These are phyloP conservation scores for Philopedon plagiatum DNA, from an alignment of 2,888 invertebrate genomes.

Conservation along the genomic window DNA sequence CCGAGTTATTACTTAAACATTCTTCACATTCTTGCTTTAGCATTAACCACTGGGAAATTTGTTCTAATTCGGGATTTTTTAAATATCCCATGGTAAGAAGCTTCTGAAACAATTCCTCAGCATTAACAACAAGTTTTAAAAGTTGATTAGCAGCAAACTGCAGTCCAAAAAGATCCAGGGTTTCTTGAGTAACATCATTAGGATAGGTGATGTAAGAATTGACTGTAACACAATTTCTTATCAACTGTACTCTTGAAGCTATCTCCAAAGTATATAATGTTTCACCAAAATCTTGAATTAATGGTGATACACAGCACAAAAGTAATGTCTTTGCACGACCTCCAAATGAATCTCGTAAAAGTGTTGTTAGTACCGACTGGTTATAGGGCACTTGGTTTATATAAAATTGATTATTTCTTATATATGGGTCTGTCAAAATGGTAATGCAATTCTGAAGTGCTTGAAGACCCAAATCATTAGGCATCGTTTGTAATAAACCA, in stretches of 20 bases:
- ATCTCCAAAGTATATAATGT: constrained; percentile 80
- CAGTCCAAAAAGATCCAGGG: constrained; percentile 76
- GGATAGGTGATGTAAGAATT: constrained; percentile 72
- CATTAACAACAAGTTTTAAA: constrained; percentile 86
- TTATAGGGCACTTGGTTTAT: constrained; percentile 69
- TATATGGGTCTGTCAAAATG: constrained; percentile 68
- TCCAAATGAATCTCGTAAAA: constrained; percentile 82
- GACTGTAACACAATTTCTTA: constrained; percentile 80
- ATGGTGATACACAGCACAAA: constrained; percentile 81
- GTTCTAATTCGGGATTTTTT: constrained; percentile 80
- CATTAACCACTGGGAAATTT: constrained; percentile 87
- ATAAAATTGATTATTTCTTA: constrained; percentile 53
- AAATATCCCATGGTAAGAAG: constrained; percentile 80
- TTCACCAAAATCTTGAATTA: constrained; percentile 78
- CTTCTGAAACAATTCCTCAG: constrained; percentile 86
- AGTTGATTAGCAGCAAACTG: constrained; percentile 89
- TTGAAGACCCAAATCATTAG: constrained; percentile 76
- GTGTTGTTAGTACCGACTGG: constrained; percentile 78
- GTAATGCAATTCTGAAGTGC: constrained; percentile 78
- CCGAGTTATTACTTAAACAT: constrained; percentile 76
- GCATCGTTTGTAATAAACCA: constrained; percentile 69
- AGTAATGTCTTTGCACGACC: constrained; percentile 82
- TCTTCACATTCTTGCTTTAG: constrained; percentile 91
- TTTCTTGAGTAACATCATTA: constrained; percentile 57
- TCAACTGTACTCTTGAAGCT: constrained; percentile 77